A percentile compares a stretch with the other conserved stretches of the same genome.
Conservation (phyloP, 2,113 vertebrate genomes). For the Cryptotis parvus region DNA sequence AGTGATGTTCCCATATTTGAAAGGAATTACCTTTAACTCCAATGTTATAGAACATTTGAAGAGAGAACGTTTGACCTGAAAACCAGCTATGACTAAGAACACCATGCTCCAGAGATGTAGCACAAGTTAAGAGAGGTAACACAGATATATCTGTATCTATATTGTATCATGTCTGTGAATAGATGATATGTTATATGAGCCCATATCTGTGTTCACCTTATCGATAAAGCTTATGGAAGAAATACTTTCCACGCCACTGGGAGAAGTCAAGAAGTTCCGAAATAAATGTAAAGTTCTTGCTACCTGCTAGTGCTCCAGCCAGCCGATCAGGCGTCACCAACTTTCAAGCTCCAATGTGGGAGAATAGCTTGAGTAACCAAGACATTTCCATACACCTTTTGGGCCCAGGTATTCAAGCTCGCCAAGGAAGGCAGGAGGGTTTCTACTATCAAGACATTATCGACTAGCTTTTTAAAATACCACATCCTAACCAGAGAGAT, state of each 20-base stretch:
- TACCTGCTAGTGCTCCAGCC: slow-evolving; percentile 27
- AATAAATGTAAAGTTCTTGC: slow-evolving; percentile 37
- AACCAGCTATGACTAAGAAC: slow-evolving; percentile 17
- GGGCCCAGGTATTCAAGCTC: slow-evolving; percentile 49
- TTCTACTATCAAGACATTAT: slow-evolving; percentile 63
- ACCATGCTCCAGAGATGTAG: too few relatives aligned
- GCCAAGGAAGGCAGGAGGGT: background rate
- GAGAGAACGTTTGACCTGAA: slow-evolving; percentile 30
- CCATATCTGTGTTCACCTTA: background rate
- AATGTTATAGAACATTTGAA: too few relatives aligned
- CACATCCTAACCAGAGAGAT: too few relatives aligned
- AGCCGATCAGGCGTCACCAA: slow-evolving; percentile 5
- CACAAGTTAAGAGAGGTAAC: too few relatives aligned
- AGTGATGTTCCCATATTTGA: too few relatives aligned
- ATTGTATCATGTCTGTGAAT: too few relatives aligned
- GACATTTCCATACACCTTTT: slow-evolving; percentile 62
- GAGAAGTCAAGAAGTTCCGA: background rate
- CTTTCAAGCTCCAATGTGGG: background rate
- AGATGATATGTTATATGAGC: too few relatives aligned
- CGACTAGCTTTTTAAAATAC: slow-evolving; percentile 60
- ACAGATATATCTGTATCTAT: too few relatives aligned
- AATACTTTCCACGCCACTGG: too few relatives aligned
- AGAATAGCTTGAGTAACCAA: slow-evolving; percentile 36
- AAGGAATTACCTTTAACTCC: too few relatives aligned
- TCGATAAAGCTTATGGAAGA: too few relatives aligned